phyloP scores from a whole-genome alignment of 2,888 invertebrate genomes.

The Mactromeris polynyma region DNA sequence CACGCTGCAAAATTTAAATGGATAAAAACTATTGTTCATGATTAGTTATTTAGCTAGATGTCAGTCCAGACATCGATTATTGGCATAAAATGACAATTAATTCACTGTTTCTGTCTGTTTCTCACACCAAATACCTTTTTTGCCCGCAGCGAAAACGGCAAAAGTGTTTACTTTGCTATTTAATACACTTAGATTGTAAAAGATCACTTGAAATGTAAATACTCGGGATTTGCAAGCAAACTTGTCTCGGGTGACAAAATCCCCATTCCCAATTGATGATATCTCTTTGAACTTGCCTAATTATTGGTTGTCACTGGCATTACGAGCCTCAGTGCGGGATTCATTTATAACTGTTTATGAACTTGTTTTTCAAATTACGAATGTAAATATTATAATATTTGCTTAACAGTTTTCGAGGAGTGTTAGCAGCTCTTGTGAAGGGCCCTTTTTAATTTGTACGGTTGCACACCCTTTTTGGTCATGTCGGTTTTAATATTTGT shows the following conservation, averaged over 20 bases:
- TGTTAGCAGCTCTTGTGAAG: not conserved
- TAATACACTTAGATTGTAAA: slow-evolving; percentile 43
- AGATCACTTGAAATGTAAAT: slow-evolving; percentile 44
- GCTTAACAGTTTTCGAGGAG: slow-evolving; percentile 31
- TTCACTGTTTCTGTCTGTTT: slow-evolving; percentile 19
- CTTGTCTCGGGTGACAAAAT: slow-evolving; percentile 5
- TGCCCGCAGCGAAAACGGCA: slow-evolving; percentile 26
- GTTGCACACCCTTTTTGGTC: not conserved
- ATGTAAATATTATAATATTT: slow-evolving; percentile 47
- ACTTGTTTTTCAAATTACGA: slow-evolving; percentile 35
- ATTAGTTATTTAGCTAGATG: slow-evolving; percentile 3
- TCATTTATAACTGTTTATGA: slow-evolving; percentile 23
- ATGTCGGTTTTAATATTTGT: not conserved
- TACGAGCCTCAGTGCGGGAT: not conserved
- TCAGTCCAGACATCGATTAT: slow-evolving; percentile 29
- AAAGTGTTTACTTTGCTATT: slow-evolving; percentile 48
- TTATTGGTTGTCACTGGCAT: not conserved
- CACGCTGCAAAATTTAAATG: not conserved
- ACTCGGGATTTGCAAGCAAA: slow-evolving; percentile 23
- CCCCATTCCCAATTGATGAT: not conserved
- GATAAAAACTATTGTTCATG: not conserved
- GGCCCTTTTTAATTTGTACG: not conserved
- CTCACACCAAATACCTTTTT: slow-evolving; percentile 37
- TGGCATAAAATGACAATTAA: slow-evolving; percentile 11
- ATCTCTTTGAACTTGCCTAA: slow-evolving; percentile 3